Evolutionary conservation across 2,113 vertebrate species (phyloP).

Genomic region (Neodontobutis hainanensis): DNA sequence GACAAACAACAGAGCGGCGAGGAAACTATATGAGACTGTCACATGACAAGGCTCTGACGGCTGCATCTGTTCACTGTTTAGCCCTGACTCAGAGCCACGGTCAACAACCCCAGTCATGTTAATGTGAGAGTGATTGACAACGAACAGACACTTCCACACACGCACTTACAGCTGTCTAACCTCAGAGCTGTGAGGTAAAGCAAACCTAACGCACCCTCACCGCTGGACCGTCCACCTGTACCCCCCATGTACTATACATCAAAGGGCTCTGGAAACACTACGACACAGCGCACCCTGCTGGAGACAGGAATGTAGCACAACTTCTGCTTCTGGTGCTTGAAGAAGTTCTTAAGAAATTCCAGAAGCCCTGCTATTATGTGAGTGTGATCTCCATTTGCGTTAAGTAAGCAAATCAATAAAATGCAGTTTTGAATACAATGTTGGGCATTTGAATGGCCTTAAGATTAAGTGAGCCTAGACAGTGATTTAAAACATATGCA

Average conservation of each 20-base stretch:
- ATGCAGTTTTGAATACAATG: neutral
- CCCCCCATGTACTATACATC: conserved; percentile 36
- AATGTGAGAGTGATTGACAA: conserved; percentile 21
- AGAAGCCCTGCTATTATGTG: neutral
- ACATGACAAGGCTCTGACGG: conserved; percentile 12
- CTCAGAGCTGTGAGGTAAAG: conserved; percentile 6
- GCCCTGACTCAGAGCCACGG: conserved; percentile 33
- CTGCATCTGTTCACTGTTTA: conserved; percentile 51
- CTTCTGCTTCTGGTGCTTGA: neutral
- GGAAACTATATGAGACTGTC: conserved; percentile 18
- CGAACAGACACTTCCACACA: neutral
- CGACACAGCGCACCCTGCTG: conserved; percentile 68
- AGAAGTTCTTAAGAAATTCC: neutral
- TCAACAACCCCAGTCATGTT: conserved; percentile 36
- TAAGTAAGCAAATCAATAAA: neutral
- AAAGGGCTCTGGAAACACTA: conserved; percentile 60
- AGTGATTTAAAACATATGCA: neutral
- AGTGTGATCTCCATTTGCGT: neutral
- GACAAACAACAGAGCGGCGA: conserved; percentile 14
- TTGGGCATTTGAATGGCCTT: neutral
- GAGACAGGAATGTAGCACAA: conserved; percentile 40
- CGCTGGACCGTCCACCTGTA: conserved; percentile 52
- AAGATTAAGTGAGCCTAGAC: conserved; percentile 4
- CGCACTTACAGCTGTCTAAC: neutral
- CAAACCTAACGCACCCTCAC: conserved; percentile 20